phyloP scores from a whole-genome alignment of 2,888 invertebrate species.

The Andrena camellia region DNA sequence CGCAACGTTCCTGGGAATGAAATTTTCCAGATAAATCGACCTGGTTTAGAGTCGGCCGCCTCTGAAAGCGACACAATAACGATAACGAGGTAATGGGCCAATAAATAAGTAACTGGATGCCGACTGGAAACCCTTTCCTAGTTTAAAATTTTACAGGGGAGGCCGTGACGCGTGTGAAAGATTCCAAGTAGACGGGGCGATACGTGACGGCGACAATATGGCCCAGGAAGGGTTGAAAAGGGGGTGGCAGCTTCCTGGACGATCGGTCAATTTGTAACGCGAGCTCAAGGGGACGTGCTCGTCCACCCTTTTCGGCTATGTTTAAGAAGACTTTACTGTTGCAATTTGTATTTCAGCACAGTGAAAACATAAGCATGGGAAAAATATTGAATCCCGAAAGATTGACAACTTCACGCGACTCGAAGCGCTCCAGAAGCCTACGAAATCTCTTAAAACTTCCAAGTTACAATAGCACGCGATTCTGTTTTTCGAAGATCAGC shows the following conservation, averaged over 20 bases:
- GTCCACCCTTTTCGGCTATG: background rate
- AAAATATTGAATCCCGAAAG: background rate
- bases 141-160: conserved; percentile 78
- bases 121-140: conserved; percentile 74
- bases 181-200: conserved; percentile 61
- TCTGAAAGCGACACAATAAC: conserved; percentile 67
- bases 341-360: background rate
- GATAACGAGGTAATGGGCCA: conserved; percentile 80
- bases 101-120: conserved; percentile 82
- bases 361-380: background rate
- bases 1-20: conserved; percentile 22
- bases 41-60: background rate
- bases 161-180: conserved; percentile 68
- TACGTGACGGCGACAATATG: conserved; percentile 69
- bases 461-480: background rate
- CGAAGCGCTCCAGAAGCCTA: background rate
- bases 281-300: conserved; percentile 3
- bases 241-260: conserved; percentile 30
- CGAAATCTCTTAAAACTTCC: background rate
- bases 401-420: background rate
- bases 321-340: background rate
- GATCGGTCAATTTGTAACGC: conserved; percentile 57
- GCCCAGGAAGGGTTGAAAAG: conserved; percentile 36
- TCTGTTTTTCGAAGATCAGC: background rate
- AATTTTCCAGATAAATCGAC: conserved; percentile 15